These are phyloP conservation scores for Dynastes grantii DNA, from an alignment of 2,888 invertebrate species.

Conservation along the genomic window DNA sequence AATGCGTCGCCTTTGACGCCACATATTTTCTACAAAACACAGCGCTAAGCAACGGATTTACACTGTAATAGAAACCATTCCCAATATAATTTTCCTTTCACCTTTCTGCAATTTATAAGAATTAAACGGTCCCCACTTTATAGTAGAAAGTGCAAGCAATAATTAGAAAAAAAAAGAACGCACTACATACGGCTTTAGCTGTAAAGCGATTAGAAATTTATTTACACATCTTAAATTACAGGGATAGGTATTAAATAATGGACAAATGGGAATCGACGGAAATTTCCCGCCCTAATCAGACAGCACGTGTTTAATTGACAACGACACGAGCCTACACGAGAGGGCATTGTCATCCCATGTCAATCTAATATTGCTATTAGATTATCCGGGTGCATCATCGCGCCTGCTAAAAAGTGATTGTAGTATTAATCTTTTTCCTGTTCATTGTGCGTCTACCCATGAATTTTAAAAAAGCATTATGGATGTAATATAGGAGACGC, in stretches of 20 bases:
- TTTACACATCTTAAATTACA: slow-evolving; percentile 42
- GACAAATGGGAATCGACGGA: slow-evolving; percentile 40
- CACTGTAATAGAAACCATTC: no score
- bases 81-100: no score
- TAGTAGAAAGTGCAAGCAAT: not conserved
- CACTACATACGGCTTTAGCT: no score
- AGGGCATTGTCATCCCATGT: slow-evolving; percentile 62
- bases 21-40: no score
- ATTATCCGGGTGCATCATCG: slow-evolving; percentile 62
- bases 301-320: slow-evolving; percentile 63
- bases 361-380: slow-evolving; percentile 67
- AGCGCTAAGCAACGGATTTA: no score
- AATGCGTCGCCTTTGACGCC: no score
- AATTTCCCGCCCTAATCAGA: slow-evolving; percentile 52
- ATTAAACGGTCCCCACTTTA: no score
- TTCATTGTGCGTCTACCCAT: slow-evolving; percentile 55
- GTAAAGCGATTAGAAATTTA: slow-evolving; percentile 1
- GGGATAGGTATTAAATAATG: slow-evolving; percentile 40
- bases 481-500: slow-evolving; percentile 42
- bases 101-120: no score
- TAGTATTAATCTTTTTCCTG: slow-evolving; percentile 56
- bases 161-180: not conserved
- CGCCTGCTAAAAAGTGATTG: slow-evolving; percentile 60
- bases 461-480: slow-evolving; percentile 55
- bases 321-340: slow-evolving; percentile 63